Evolutionary conservation across 1,140 invertebrate species (phyloP).

Genomic region (Bombus confusus): DNA sequence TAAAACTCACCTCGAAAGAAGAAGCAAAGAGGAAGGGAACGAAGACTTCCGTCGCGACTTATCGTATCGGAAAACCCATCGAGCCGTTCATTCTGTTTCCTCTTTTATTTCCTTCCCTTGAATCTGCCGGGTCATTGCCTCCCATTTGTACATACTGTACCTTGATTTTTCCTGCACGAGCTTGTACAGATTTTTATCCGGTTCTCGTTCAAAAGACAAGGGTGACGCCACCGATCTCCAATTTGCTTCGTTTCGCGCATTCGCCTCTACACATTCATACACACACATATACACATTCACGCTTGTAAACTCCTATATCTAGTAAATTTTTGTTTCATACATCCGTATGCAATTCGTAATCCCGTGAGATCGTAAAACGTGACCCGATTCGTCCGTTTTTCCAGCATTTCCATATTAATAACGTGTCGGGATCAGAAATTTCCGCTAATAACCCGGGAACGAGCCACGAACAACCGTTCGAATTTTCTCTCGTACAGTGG

Average conservation of each 20-base stretch:
- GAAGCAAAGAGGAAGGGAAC: constrained; percentile 9
- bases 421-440: neutral
- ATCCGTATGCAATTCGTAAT: constrained; percentile 2
- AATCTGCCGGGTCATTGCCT: constrained; percentile 85
- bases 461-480: neutral
- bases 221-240: constrained; percentile 45
- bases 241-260: neutral
- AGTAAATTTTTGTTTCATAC: constrained; percentile 33
- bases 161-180: constrained; percentile 53
- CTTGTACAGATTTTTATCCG: constrained; percentile 63
- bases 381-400: neutral
- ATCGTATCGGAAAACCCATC: constrained; percentile 76
- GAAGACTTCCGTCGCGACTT: constrained; percentile 71
- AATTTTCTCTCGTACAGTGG: neutral
- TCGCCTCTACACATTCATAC: neutral
- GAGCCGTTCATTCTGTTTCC: constrained; percentile 77
- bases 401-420: constrained; percentile 45
- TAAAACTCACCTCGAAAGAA: constrained; percentile 6
- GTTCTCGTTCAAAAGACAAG: constrained; percentile 47
- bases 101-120: constrained; percentile 83
- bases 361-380: constrained; percentile 7
- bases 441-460: constrained; percentile 11
- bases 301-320: neutral
- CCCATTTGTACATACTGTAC: constrained; percentile 75
- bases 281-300: too few species aligned